Evolutionary conservation across 2,113 vertebrate species (phyloP).

Genomic region (Lamprologus sp.): DNA sequence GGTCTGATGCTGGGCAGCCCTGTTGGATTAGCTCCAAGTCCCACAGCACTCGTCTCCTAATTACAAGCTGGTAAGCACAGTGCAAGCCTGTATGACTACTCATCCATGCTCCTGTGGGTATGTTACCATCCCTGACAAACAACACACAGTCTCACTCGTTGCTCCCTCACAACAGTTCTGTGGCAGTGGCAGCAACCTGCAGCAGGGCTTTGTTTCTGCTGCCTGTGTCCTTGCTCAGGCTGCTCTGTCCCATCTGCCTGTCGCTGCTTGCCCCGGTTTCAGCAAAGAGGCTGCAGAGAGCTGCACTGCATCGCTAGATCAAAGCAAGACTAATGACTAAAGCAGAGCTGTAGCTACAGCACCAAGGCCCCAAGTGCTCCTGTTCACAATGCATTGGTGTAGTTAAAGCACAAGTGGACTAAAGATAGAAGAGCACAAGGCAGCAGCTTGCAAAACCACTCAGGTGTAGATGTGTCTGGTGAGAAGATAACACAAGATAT

Average conservation of each 20-base stretch:
- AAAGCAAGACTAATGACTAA: constrained; percentile 49
- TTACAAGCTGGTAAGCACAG: constrained; percentile 41
- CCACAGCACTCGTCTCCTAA: constrained; percentile 44
- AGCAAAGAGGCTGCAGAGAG: constrained; percentile 16
- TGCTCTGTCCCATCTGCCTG: neutral
- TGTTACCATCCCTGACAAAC: constrained; percentile 36
- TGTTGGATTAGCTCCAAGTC: constrained; percentile 29
- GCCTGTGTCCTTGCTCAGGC: neutral
- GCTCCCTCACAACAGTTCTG: neutral
- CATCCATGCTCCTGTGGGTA: constrained; percentile 38
- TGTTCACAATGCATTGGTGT: constrained; percentile 8
- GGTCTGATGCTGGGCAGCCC: constrained; percentile 10
- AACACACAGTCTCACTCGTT: constrained; percentile 4
- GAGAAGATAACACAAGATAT: neutral
- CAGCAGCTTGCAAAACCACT: neutral
- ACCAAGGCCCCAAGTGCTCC: constrained; percentile 12
- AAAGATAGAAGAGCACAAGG: constrained; percentile 20
- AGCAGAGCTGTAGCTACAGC: constrained; percentile 25
- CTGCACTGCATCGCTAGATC: constrained; percentile 39
- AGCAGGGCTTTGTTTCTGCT: neutral
- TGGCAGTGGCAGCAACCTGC: constrained; percentile 26
- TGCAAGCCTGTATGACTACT: constrained; percentile 15
- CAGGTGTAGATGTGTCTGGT: neutral
- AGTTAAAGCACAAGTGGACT: constrained; percentile 21
- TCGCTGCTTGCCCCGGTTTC: constrained; percentile 21